Conservation (phyloP, 2,113 vertebrate genomes). For the Phoxinus phoxinus region DNA sequence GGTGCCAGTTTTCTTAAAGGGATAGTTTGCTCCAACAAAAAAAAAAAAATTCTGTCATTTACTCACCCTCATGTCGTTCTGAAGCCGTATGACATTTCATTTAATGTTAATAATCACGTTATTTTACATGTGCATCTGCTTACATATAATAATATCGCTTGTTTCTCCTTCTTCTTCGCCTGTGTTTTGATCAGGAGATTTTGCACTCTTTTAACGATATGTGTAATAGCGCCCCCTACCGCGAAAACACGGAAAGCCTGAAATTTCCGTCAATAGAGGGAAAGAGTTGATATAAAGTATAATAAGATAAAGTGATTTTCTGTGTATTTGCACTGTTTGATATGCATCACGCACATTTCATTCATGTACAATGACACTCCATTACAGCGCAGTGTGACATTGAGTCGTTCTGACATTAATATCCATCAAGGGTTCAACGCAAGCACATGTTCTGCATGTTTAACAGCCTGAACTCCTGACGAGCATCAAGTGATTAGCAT, state of each 20-base stretch:
- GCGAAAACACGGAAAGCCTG: no score
- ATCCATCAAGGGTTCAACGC: constrained; percentile 19
- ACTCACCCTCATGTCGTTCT: not conserved
- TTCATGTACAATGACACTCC: not conserved
- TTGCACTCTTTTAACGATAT: no score
- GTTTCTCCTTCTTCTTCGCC: no score
- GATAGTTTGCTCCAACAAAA: not conserved
- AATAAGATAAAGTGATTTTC: not conserved
- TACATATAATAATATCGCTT: no score
- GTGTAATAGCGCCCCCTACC: no score
- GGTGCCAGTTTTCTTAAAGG: not conserved
- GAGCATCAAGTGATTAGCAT: not conserved
- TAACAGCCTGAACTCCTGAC: constrained; percentile 1
- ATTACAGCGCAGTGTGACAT: not conserved
- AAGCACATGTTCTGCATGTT: not conserved
- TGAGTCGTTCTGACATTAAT: constrained; percentile 20
- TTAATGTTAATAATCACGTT: no score
- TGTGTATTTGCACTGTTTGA: not conserved
- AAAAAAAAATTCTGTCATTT: not conserved
- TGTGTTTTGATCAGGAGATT: no score
- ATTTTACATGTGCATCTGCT: no score
- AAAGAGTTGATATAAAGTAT: not conserved
- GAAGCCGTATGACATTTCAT: not conserved
- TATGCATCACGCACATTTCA: not conserved
- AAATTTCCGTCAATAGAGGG: no score